Percentiles rank a stretch among this genome's conserved stretches.
Evolutionary conservation across 2,797 vertebrate genomes (phyloP).

Genomic region (Chromobotia macracanthus): DNA sequence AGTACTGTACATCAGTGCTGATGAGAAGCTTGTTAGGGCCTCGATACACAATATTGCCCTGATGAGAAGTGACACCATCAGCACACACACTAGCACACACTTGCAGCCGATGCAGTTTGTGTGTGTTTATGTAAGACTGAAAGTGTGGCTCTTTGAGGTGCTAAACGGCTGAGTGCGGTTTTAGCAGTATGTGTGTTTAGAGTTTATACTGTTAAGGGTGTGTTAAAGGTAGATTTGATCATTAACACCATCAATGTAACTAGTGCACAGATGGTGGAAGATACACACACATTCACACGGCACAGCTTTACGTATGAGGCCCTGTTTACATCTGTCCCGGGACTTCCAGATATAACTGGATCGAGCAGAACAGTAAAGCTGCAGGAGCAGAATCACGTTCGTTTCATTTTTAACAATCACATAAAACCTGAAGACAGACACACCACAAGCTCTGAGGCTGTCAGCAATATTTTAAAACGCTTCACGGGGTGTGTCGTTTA

Average conservation of each 20-base stretch:
- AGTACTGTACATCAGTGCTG: constrained; percentile 27
- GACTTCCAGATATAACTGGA: background rate
- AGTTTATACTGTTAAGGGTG: constrained; percentile 3
- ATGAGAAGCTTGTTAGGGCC: constrained; percentile 36
- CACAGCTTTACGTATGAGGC: background rate
- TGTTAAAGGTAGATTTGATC: constrained; percentile 33
- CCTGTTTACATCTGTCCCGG: background rate
- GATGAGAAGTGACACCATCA: constrained; percentile 30
- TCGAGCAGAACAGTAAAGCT: no score
- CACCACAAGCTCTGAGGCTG: no score
- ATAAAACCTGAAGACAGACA: no score
- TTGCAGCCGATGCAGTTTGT: background rate
- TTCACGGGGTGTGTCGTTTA: no score
- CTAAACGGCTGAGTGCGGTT: background rate
- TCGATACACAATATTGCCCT: constrained; percentile 37
- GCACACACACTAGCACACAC: background rate
- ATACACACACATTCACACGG: background rate
- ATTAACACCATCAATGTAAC: constrained; percentile 46
- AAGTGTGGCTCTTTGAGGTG: constrained; percentile 13
- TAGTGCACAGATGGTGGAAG: constrained; percentile 46
- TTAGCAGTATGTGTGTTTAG: background rate
- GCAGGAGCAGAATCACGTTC: no score
- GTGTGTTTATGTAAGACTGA: constrained; percentile 32
- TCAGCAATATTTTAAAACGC: no score
- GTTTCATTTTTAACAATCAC: no score